Percentiles rank a stretch among this genome's conserved stretches.
Conservation (phyloP, 2,797 vertebrate species). For the Antennarius maculatus region DNA sequence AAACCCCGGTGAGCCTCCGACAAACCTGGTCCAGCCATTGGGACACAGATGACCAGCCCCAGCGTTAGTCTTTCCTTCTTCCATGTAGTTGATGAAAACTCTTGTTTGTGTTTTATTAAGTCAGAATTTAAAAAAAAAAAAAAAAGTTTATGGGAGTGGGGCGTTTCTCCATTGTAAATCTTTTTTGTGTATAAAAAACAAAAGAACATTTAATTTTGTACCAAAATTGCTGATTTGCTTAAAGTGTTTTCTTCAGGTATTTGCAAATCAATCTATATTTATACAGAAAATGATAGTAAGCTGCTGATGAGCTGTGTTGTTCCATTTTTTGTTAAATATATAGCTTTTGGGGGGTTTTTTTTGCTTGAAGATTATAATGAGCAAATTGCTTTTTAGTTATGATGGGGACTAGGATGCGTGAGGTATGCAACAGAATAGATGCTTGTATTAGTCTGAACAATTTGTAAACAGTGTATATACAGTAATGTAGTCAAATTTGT, state of each 20-base stretch:
- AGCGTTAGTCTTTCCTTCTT: slow-evolving; percentile 5
- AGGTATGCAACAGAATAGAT: slow-evolving; percentile 28
- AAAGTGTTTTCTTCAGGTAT: slow-evolving; percentile 42
- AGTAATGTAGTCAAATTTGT: slow-evolving; percentile 35
- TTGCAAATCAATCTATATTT: slow-evolving; percentile 69
- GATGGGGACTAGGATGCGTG: slow-evolving; percentile 12
- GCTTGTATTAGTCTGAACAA: slow-evolving; percentile 33
- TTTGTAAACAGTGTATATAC: slow-evolving; percentile 72
- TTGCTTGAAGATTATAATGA: slow-evolving; percentile 47
- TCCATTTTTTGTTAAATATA: slow-evolving; percentile 1
- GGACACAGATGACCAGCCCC: slow-evolving; percentile 22
- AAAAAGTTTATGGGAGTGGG: not conserved
- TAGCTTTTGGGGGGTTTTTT: slow-evolving; percentile 22
- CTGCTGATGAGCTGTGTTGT: slow-evolving; percentile 25
- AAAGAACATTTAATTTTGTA: slow-evolving; percentile 69
- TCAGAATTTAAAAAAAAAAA: not conserved
- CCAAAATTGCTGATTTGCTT: slow-evolving; percentile 50
- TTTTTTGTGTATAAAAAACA: slow-evolving; percentile 14
- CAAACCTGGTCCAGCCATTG: slow-evolving; percentile 1
- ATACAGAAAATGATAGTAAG: slow-evolving; percentile 38
- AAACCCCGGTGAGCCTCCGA: slow-evolving; percentile 87
- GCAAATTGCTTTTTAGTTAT: slow-evolving; percentile 17
- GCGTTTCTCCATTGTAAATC: slow-evolving; percentile 13
- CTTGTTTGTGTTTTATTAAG: slow-evolving; percentile 10
- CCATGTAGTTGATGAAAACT: not conserved